Evolutionary conservation across 2,797 vertebrate genomes (phyloP).

Genomic region (Leuciscus waleckii): DNA sequence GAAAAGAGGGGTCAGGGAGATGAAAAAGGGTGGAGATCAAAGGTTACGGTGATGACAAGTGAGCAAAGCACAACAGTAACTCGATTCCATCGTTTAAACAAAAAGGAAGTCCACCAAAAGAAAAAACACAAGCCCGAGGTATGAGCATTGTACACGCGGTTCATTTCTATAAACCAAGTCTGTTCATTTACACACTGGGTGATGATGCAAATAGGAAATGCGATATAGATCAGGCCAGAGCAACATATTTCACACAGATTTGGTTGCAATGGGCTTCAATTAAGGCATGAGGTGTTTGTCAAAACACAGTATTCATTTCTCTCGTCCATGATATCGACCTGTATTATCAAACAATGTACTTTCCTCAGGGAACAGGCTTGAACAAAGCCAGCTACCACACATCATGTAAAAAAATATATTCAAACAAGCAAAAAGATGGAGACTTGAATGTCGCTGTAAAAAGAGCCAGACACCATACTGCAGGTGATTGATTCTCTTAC

Average conservation of each 20-base stretch:
- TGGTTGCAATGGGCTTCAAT: conserved; percentile 45
- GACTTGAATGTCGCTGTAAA: conserved; percentile 50
- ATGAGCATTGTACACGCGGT: conserved; percentile 9
- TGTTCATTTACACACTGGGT: neutral
- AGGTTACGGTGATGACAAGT: conserved; percentile 76
- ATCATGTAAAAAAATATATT: conserved; percentile 51
- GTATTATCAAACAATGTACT: conserved; percentile 36
- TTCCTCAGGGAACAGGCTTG: conserved; percentile 41
- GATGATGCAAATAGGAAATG: conserved; percentile 49
- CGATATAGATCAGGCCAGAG: conserved; percentile 15
- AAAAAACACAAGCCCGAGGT: conserved; percentile 26
- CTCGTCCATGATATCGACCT: conserved; percentile 54
- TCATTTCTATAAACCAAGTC: neutral
- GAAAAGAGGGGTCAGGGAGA: conserved; percentile 73
- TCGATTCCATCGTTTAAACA: conserved; percentile 13
- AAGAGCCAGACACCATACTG: conserved; percentile 43
- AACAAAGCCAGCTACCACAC: conserved; percentile 55
- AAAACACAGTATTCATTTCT: conserved; percentile 57
- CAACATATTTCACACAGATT: conserved; percentile 46
- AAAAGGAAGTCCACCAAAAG: conserved; percentile 22
- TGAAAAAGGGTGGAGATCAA: conserved; percentile 32
- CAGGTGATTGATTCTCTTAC: conserved; percentile 44
- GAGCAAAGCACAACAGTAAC: conserved; percentile 67
- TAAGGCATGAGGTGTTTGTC: conserved; percentile 53
- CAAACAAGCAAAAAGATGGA: conserved; percentile 46